Evolutionary conservation across 2,113 vertebrate species (phyloP).

Genomic region (Edolisoma coerulescens): DNA sequence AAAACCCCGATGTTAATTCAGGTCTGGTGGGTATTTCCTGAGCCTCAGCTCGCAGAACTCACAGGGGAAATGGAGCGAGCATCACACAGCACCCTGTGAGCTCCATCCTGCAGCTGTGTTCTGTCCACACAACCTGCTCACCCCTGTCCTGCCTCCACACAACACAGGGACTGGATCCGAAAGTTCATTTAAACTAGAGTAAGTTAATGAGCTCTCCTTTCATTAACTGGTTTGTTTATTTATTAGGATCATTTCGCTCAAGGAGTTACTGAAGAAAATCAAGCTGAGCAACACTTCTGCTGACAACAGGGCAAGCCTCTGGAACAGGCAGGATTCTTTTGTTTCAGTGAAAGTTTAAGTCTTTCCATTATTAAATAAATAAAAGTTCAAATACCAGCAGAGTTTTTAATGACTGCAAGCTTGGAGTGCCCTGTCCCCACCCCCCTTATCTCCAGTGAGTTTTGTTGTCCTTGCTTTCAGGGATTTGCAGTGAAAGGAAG

Average conservation of each 20-base stretch:
- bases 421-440: background rate
- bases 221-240: background rate
- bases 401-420: background rate
- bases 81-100: background rate
- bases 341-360: background rate
- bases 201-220: background rate
- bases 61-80: background rate
- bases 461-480: background rate
- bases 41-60: background rate
- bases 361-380: background rate
- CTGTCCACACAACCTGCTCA: background rate
- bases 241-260: background rate
- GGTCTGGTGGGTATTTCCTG: background rate
- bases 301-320: background rate
- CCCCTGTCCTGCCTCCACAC: background rate
- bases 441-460: background rate
- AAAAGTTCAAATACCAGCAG: background rate
- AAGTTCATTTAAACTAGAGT: background rate
- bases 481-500: background rate
- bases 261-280: background rate
- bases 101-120: background rate
- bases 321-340: background rate
- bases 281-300: background rate
- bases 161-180: accelerated
- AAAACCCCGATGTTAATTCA: accelerated